phyloP scores from a whole-genome alignment of 37 sponge, comb jelly and placozoan species.

The Hormiphora californensis region DNA sequence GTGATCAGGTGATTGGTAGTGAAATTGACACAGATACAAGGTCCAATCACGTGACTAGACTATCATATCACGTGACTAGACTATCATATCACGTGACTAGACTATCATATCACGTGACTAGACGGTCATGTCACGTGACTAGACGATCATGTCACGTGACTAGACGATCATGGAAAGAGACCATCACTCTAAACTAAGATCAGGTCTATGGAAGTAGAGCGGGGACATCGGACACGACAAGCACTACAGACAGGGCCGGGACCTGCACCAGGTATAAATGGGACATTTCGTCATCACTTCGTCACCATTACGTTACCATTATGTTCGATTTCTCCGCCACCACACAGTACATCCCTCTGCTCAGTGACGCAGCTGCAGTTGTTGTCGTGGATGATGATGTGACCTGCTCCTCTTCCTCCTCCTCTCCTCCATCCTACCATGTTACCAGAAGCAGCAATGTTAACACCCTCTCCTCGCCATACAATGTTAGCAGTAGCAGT shows the following conservation, averaged over 20 bases:
- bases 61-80: neutral
- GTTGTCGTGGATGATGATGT: neutral
- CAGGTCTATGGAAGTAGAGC: no score
- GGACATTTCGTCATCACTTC: constrained; percentile 29
- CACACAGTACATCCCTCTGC: neutral
- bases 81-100: neutral
- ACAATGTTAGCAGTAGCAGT: neutral
- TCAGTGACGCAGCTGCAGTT: neutral
- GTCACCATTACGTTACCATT: constrained; percentile 24
- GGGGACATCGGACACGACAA: no score
- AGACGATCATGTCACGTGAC: no score
- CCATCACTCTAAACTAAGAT: no score
- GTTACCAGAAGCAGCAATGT: neutral
- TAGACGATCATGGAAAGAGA: no score
- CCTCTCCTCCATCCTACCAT: neutral
- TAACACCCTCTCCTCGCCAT: neutral
- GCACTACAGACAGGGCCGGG: no score
- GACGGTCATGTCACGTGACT: no score
- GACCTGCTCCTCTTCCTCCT: neutral
- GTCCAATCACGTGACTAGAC: neutral
- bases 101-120: constrained; percentile 30
- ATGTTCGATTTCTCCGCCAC: neutral
- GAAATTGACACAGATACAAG: no score
- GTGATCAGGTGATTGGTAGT: no score
- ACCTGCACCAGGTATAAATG: constrained; percentile 4